Percentiles rank a stretch among this genome's conserved stretches.
Evolutionary conservation across 2,888 invertebrate genomes (phyloP).

Genomic region (Bombyx huttoni): DNA sequence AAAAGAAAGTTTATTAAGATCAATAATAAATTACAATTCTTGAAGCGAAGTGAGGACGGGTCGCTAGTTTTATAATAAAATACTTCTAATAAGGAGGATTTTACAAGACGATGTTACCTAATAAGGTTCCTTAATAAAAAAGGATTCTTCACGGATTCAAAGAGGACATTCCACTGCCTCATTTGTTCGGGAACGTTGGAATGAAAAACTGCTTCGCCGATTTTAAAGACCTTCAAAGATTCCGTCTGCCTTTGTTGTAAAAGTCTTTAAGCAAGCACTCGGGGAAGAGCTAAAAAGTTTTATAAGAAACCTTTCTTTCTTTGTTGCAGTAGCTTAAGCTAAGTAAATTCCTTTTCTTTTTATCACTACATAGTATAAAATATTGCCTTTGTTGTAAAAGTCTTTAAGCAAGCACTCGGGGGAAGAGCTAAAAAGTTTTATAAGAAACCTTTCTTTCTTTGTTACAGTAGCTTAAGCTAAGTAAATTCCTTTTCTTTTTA

Average conservation of each 20-base stretch:
- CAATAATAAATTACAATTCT: too few relatives aligned
- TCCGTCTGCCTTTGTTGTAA: background rate
- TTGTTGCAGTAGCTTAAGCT: background rate
- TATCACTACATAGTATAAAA: too few relatives aligned
- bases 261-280: background rate
- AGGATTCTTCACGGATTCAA: background rate
- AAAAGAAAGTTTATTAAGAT: too few relatives aligned
- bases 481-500: background rate
- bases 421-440: background rate
- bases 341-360: background rate
- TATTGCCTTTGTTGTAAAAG: background rate
- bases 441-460: background rate
- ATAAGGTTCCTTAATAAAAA: too few relatives aligned
- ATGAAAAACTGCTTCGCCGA: background rate
- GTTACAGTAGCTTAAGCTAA: background rate
- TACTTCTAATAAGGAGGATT: too few relatives aligned
- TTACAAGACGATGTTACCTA: too few relatives aligned
- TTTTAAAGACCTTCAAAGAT: background rate
- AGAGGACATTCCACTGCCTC: background rate
- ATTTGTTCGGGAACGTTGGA: background rate
- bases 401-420: background rate
- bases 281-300: background rate
- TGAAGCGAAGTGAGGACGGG: too few relatives aligned
- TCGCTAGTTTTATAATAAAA: too few relatives aligned
- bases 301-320: background rate